Base-by-base conservation (phyloP, 2,113 vertebrate genomes). In the Stigmatopora nigra region DNA sequence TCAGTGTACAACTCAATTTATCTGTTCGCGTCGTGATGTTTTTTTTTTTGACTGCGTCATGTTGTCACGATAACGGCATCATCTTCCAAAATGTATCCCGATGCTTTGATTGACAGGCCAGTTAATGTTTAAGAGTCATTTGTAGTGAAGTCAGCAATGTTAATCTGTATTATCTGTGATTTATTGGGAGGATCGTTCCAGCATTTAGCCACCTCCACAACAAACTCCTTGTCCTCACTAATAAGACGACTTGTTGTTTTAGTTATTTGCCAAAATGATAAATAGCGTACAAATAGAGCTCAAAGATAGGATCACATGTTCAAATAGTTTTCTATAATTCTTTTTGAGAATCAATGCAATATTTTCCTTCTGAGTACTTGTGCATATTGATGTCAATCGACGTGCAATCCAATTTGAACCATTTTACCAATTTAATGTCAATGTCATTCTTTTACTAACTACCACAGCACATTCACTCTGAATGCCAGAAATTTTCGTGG, bases 61-160 rank as follows among this genome's bases (percentile, higher is more conserved):
- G 81, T 48, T 75, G 79, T 73, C 75, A 51, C 68, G 82, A 69
- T 57, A 72, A 73, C 83, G 80, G 87, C 83, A 83, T 70, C 70
- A 87, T 83, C 78, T 85, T 71, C 71, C 71, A 85, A 84, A 76
- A 67, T 71, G 53, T 49, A 65, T 60, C 64, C 53, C 56, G 76
- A 71, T 80, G 71, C 75, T 63, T 17, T 80, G 77, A 67, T 69
- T 78, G 67, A 72, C 81, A 44, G 16, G 57, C 58, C 41, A 2
- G n/a, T 38, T 65, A 31, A 71, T 69, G 31, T 68, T 56, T 49
- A 19, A 13, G 6, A 69, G 77, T 68, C 65, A 52, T 41, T 44
- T 52, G 11, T 47, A 31, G 56, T 3, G 67, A 48, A 48, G 64
- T 69, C 38, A 41, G 76, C 61, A 76, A 45, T 76, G 72, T 56